Evolutionary conservation across 2,797 vertebrate species (phyloP).

Genomic region (Oreonectes daqikongensis): DNA sequence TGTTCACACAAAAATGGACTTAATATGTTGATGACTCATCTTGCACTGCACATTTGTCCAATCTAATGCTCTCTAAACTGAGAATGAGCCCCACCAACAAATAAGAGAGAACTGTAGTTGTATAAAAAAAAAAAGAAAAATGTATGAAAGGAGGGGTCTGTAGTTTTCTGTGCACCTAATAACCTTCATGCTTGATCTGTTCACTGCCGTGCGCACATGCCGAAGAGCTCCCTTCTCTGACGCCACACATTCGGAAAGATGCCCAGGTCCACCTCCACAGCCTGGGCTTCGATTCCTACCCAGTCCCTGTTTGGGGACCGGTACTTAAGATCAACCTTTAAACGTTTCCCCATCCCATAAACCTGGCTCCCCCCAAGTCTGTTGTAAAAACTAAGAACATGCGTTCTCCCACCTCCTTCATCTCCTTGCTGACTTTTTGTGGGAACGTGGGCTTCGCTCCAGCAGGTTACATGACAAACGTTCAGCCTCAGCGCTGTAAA

Average conservation of each 20-base stretch:
- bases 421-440: slow-evolving; percentile 53
- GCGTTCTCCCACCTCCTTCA: neutral
- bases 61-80: neutral
- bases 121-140: neutral
- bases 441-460: slow-evolving; percentile 68
- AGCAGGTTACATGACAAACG: slow-evolving; percentile 74
- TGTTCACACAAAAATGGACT: no score
- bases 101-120: no score
- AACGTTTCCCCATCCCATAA: slow-evolving; percentile 74
- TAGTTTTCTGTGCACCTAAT: slow-evolving; percentile 36
- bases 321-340: slow-evolving; percentile 74
- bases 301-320: slow-evolving; percentile 66
- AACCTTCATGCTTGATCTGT: slow-evolving; percentile 50
- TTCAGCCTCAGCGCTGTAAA: slow-evolving; percentile 69
- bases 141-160: neutral
- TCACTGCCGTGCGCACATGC: slow-evolving; percentile 36
- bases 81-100: no score
- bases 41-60: neutral
- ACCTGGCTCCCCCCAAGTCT: slow-evolving; percentile 68
- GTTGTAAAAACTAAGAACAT: slow-evolving; percentile 67
- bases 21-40: neutral
- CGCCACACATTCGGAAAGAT: slow-evolving; percentile 65
- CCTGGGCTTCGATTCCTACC: slow-evolving; percentile 65
- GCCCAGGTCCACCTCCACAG: slow-evolving; percentile 65
- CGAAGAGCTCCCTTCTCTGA: slow-evolving; percentile 69